Percentiles rank a stretch among this genome's conserved stretches.
These are phyloP conservation scores for Mohoua ochrocephala DNA, from an alignment of 2,113 vertebrate genomes.

Conservation along the genomic window DNA sequence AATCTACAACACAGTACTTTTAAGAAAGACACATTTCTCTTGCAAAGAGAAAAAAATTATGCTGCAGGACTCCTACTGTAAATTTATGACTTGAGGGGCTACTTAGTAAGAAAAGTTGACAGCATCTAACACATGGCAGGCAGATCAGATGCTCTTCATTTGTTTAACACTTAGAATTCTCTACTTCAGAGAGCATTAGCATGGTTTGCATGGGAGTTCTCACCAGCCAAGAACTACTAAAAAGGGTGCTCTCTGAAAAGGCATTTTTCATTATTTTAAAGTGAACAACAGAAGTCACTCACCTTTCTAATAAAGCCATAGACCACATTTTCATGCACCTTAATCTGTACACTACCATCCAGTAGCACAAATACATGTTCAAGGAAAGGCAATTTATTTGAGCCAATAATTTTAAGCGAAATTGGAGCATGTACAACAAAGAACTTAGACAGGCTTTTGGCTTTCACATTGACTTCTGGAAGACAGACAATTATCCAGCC, in stretches of 20 bases:
- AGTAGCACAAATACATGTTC: neutral
- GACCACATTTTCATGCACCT: neutral
- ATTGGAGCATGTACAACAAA: neutral
- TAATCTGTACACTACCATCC: neutral
- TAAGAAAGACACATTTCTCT: neutral
- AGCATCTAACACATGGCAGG: neutral
- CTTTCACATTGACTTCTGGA: neutral
- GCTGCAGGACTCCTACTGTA: neutral
- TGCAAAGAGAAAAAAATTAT: neutral
- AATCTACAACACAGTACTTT: neutral
- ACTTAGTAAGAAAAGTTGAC: neutral
- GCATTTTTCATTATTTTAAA: neutral
- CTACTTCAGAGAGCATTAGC: neutral
- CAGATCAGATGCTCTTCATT: neutral
- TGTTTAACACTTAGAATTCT: neutral
- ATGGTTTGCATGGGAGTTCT: neutral
- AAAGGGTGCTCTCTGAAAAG: neutral
- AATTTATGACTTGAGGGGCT: neutral
- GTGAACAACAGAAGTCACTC: neutral
- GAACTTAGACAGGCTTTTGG: neutral
- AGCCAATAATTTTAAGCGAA: neutral
- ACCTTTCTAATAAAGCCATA: neutral
- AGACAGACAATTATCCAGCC: neutral
- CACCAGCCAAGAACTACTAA: neutral
- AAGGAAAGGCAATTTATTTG: neutral